Conservation (phyloP, 2,888 invertebrate species). For the Conus canariensis region DNA sequence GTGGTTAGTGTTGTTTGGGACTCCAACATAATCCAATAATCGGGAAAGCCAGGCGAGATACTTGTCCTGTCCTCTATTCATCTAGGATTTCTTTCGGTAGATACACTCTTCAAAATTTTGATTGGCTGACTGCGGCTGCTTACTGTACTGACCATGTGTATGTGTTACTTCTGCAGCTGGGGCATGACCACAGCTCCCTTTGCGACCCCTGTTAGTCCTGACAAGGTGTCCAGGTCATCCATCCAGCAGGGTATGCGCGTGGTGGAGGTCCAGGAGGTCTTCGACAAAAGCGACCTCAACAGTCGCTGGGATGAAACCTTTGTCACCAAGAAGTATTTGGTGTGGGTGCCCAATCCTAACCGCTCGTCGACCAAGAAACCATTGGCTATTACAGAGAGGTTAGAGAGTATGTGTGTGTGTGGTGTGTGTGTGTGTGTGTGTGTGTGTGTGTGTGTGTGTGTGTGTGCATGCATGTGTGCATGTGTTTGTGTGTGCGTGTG, state of each 20-base stretch:
- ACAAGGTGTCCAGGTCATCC: not conserved
- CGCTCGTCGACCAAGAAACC: constrained; percentile 16
- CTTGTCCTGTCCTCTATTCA: too few relatives aligned
- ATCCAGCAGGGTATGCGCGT: not conserved
- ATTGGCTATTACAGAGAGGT: not conserved
- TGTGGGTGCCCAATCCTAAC: constrained; percentile 73
- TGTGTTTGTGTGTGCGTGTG: constrained; percentile 4
- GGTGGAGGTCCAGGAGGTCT: constrained; percentile 73
- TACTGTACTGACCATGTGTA: too few relatives aligned
- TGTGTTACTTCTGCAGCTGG: not conserved
- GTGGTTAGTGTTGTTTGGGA: too few relatives aligned
- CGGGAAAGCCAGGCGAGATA: too few relatives aligned
- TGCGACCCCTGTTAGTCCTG: constrained; percentile 12
- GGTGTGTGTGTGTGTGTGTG: constrained; percentile 15
- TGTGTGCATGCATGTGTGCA: not conserved
- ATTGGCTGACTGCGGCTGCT: too few relatives aligned
- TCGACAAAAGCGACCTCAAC: constrained; percentile 70
- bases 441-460: not conserved
- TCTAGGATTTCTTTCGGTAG: too few relatives aligned
- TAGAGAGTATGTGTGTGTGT: too few relatives aligned
- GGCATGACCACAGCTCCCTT: constrained; percentile 16
- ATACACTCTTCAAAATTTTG: too few relatives aligned
- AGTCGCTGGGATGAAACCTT: constrained; percentile 73
- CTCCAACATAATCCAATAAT: too few relatives aligned
- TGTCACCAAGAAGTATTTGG: constrained; percentile 68